Conservation (phyloP, 1,140 invertebrate genomes). For the Eumeta japonica region DNA sequence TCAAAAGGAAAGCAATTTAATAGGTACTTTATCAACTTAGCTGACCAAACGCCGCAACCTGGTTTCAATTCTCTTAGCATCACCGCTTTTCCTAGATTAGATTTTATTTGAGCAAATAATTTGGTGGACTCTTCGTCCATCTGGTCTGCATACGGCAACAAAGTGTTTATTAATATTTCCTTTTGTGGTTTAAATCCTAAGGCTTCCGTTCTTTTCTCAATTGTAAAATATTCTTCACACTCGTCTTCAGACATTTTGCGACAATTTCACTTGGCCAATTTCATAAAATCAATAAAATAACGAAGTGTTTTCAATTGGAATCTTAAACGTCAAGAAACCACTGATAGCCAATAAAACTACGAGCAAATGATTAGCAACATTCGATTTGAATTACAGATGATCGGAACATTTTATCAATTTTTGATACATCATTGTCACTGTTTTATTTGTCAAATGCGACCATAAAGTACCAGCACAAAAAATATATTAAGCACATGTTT, state of each 20-base stretch:
- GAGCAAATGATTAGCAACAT: too few species aligned
- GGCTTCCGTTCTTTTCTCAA: conserved; percentile 28
- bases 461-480: too few species aligned
- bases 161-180: conserved; percentile 65
- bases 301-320: too few species aligned
- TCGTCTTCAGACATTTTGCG: conserved; percentile 51
- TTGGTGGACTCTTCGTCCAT: conserved; percentile 64
- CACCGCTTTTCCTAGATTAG: conserved; percentile 65
- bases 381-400: too few species aligned
- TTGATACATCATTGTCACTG: too few species aligned
- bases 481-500: too few species aligned
- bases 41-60: conserved; percentile 63
- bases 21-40: conserved; percentile 64
- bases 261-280: too few species aligned
- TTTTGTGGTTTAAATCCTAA: conserved; percentile 61
- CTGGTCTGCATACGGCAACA: conserved; percentile 66
- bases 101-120: conserved; percentile 66
- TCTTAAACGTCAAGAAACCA: too few species aligned
- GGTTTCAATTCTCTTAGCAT: conserved; percentile 69
- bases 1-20: conserved; percentile 7
- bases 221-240: conserved; percentile 26
- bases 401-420: too few species aligned
- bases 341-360: too few species aligned
- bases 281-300: too few species aligned
- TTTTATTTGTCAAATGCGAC: too few species aligned